Base-by-base conservation (phyloP, 1,140 invertebrate species). In the Trichonephila clavipes region DNA sequence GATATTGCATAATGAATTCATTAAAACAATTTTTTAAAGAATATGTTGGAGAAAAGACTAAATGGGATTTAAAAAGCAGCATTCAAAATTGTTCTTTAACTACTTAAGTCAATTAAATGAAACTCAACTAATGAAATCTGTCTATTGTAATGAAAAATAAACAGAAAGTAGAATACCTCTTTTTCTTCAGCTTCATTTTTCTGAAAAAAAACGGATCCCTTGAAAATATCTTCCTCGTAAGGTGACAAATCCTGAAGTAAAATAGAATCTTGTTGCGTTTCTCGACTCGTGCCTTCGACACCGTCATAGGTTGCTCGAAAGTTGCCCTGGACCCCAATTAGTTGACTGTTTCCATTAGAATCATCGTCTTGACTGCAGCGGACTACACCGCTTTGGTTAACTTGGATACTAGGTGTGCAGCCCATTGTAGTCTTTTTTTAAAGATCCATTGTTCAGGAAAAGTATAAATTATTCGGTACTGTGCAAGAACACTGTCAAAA, bases 371-470 rank as follows among this genome's bases (percentile, higher is more conserved):
- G 34, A 21, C 69, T 51, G 16, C 91, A 92, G 28, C 40, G 83
- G 16, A 92, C 91, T 14, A 92, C 91, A 12, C 91, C 83, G 61
- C 82, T 61, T n/a, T 83, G 82, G n/a, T 92, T 66, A 8, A 92
- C 91, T 18, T 92, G 83, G 3, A 92, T 62, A 24, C 88, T 89
- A 24, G 91, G 91, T 51, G 91, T 92, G 44, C 91, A 92, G 18
- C 91, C 91, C 91, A 92, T 92, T 8, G 28, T 28, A 7, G 44
- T 5, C 7, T 51, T 12, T 51, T 51, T 40, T 51, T 51, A 51
- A 51, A 51, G 10, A 51, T 10, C 51, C 51, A 51, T 51, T 12
- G 10, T 51, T 51, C 51, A 10, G 51, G 10, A 51, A 1, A 51
- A 10, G 51, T 51, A 10, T 51, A 12, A 51, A 51, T 51, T 51